Evolutionary conservation across 1,140 invertebrate species (phyloP), one percentile per base, ranked within the genome.

Genomic region (Aplysia californica): DNA sequence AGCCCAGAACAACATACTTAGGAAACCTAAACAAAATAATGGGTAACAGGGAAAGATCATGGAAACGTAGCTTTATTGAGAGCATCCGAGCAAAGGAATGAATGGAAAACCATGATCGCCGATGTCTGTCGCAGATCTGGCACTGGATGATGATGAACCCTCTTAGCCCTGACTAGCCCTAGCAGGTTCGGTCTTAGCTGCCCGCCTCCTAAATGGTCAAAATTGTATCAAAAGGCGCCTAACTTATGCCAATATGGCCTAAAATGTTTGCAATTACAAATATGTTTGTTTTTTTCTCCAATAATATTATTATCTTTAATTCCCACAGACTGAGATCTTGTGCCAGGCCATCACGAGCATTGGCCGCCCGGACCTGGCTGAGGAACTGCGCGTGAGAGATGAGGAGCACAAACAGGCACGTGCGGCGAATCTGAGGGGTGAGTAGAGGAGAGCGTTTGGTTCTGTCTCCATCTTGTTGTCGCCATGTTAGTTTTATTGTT

Each of bases 291-390:
- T 23, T 50, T 26, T 18, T 39, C 29, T 76, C 26, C 26, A 26
- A 61, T 26, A 21, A 61, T 18, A 6, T 61, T 10, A 18, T 61
- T 10, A 18, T 10, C 6, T 61, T 10, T 61, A 21, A n/a, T n/a
- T n/a, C n/a, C 26, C 67, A 3, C 50, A 86, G 85, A 59, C 83
- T 6, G 80, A 87, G 29, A 75, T 86, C 29, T 65, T 87, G 56
- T 79, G 80, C 10, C 56, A 80, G 36, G 85, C 83, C 3, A 74
- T 87, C 20, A 69, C 50, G 33, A 55, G 75, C 15, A 75, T 77
- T 58, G 82, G 84, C 21, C 70, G 85, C 38, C 41, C 77, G 3
- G 87, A 88, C 59, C 74, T 88, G 5, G 82, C 82, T 0, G 78
- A 80, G 41, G 83, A 84, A 67, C 71, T 87, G 0, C 50, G 73